Conservation (phyloP, 1,140 invertebrate species). For the Sinella curviseta region DNA sequence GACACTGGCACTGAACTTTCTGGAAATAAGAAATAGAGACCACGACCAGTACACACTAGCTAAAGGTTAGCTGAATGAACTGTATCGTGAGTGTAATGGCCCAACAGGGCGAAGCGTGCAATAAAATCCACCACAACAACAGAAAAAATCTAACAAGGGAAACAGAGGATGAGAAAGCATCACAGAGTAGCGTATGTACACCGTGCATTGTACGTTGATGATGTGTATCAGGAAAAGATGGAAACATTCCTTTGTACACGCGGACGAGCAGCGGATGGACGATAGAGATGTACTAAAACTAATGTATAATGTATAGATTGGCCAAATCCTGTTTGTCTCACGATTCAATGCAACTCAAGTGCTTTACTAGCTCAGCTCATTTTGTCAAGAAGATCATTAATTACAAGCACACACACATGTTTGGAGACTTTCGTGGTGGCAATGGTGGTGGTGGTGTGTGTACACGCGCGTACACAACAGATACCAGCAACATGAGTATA, state of each 20-base stretch:
- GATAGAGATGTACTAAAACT: too few species aligned
- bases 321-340: conserved; percentile 18
- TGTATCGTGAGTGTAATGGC: conserved; percentile 5
- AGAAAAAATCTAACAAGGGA: background rate
- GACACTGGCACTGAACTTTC: too few species aligned
- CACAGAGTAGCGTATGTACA: too few species aligned
- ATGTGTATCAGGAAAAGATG: too few species aligned
- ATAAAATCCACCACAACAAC: conserved; percentile 3
- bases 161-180: too few species aligned
- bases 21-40: background rate
- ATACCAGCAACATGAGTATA: too few species aligned
- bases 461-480: background rate
- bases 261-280: too few species aligned
- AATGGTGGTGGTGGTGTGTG: background rate
- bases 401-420: conserved; percentile 11
- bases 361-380: conserved; percentile 16
- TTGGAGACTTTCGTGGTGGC: background rate
- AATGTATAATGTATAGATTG: background rate
- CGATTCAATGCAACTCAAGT: conserved; percentile 11
- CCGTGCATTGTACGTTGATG: too few species aligned
- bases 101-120: conserved; percentile 4
- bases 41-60: too few species aligned
- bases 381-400: conserved; percentile 27
- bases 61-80: background rate
- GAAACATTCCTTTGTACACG: too few species aligned